Conservation (phyloP, 2,113 vertebrate genomes). For the Formicarius rufipectus region DNA sequence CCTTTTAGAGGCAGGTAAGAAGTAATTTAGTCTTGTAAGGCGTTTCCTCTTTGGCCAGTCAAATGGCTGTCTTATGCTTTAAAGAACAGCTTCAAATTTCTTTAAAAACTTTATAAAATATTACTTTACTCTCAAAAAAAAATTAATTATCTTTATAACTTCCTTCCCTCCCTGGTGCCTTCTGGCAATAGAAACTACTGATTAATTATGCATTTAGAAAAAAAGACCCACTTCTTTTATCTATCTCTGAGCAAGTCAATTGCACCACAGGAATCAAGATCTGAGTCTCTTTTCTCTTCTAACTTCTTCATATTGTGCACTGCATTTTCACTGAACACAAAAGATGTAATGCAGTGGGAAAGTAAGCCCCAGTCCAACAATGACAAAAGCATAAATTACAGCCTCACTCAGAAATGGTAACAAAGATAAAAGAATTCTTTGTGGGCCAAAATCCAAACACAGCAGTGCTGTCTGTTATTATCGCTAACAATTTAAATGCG, state of each 20-base stretch:
- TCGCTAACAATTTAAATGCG: not conserved
- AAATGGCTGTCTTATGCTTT: not conserved
- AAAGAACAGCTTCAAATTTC: not conserved
- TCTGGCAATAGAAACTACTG: not conserved
- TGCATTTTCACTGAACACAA: not conserved
- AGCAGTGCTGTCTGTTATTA: not conserved
- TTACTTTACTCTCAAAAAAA: not conserved
- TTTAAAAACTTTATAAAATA: not conserved
- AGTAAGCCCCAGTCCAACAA: not conserved
- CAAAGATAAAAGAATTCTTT: not conserved
- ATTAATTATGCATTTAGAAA: conserved; percentile 13
- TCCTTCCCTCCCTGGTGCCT: not conserved
- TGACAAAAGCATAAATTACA: conserved; percentile 6
- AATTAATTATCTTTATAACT: not conserved
- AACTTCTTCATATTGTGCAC: not conserved
- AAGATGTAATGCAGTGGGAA: not conserved
- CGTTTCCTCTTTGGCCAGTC: not conserved
- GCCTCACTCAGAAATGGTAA: not conserved
- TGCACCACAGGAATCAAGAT: not conserved
- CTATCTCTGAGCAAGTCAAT: not conserved
- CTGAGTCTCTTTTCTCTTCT: not conserved
- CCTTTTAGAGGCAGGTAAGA: not conserved
- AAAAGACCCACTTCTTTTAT: not conserved
- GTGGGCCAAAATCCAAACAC: not conserved
- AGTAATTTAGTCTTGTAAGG: not conserved